A percentile compares a stretch with the other conserved stretches of the same genome.
phyloP scores from a whole-genome alignment of 2,113 vertebrate species.

The Lonchura striata region DNA sequence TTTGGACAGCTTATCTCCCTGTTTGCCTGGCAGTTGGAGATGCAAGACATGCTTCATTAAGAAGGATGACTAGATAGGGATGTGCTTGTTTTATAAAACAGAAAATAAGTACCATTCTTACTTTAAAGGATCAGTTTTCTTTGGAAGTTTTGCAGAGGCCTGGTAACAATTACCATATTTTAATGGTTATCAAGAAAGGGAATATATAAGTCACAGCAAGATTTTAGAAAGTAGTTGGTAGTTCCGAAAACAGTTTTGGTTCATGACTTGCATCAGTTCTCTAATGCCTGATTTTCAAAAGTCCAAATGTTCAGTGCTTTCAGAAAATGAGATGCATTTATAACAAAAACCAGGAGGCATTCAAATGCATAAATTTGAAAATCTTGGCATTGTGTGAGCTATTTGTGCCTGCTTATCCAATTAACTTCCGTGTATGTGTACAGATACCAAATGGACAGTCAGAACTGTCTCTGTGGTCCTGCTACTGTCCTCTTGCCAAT shows the following conservation, averaged over 20 bases:
- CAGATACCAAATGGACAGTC: background rate
- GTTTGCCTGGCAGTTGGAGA: constrained; percentile 12
- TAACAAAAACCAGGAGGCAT: background rate
- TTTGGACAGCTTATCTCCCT: constrained; percentile 2
- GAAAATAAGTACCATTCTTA: background rate
- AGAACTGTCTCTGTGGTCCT: background rate
- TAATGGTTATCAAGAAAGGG: constrained; percentile 23
- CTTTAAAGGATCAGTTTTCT: constrained; percentile 29
- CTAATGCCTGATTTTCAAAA: background rate
- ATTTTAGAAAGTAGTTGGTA: background rate
- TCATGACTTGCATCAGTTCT: background rate
- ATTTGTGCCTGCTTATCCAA: background rate
- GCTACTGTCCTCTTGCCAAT: background rate
- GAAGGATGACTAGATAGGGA: constrained; percentile 29
- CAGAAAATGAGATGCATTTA: background rate
- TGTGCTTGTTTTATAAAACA: background rate
- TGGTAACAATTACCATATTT: constrained; percentile 46
- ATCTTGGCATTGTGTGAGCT: background rate
- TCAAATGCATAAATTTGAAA: background rate
- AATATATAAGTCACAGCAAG: constrained; percentile 8
- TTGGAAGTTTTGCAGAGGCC: background rate
- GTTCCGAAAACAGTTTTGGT: background rate
- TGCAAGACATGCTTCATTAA: constrained; percentile 10
- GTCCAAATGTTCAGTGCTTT: background rate
- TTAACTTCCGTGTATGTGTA: background rate